Percentiles rank a stretch among this genome's conserved stretches.
These are phyloP conservation scores for Metopolophium dirhodum DNA, from an alignment of 1,140 invertebrate species.

Conservation along the genomic window DNA sequence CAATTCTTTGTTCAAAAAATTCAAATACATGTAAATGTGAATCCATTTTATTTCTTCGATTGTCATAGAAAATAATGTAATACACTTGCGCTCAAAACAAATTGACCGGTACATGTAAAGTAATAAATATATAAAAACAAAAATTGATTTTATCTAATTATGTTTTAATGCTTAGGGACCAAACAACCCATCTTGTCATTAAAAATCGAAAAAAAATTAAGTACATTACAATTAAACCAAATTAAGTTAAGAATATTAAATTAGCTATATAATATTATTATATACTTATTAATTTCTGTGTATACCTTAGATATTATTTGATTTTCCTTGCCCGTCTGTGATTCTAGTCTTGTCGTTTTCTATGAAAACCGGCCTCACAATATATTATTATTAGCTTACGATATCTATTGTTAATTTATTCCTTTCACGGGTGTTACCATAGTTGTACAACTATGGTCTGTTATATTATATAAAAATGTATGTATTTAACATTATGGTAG, in stretches of 20 bases:
- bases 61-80: slow-evolving; percentile 19
- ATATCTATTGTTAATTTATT: neutral
- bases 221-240: neutral
- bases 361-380: neutral
- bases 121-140: neutral
- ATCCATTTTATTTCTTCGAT: neutral
- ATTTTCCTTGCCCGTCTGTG: slow-evolving; percentile 45
- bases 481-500: slow-evolving; percentile 9
- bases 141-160: slow-evolving; percentile 16
- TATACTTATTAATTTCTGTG: neutral
- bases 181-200: slow-evolving; percentile 12
- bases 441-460: neutral
- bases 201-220: neutral
- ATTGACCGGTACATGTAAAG: neutral
- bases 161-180: slow-evolving; percentile 38
- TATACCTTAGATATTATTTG: slow-evolving; percentile 17
- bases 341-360: slow-evolving; percentile 49
- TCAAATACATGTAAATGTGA: neutral
- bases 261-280: neutral
- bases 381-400: neutral
- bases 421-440: slow-evolving; percentile 17
- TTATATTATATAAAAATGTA: slow-evolving; percentile 4
- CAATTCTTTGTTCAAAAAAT: neutral
- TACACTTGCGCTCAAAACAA: neutral
- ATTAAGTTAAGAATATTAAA: neutral